Evolutionary conservation across 2,888 invertebrate genomes (phyloP), one percentile per base, ranked within the genome.

Genomic region (Xiphydria camelus): DNA sequence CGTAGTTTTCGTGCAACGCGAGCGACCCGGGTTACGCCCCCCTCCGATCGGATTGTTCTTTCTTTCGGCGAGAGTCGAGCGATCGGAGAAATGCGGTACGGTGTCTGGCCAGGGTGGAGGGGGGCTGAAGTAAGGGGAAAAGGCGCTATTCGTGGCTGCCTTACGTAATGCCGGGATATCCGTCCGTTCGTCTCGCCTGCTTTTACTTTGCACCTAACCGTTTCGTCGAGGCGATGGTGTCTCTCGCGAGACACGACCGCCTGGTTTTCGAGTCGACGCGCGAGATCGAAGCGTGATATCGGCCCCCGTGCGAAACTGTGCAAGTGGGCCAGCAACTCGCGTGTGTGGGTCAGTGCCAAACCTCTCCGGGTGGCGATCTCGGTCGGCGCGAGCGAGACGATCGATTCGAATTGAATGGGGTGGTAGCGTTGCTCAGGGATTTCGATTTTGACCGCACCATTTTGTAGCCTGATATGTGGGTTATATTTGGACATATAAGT

Each of bases 311-410:
- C n/a, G 23, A 23, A 23, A 23, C 23, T 23, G n/a, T 29, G 41
- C 51, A 70, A 71, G 69, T 70, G 65, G 71, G 68, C 64, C 68
- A 67, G 50, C 55, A 56, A 53, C 53, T n/a, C n/a, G n/a, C n/a
- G n/a, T 58, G 66, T 65, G 63, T 67, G 69, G 67, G 68, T 70
- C 70, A 68, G 65, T 70, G 65, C 64, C 69, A 66, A 70, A 69
- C 64, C 61, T 26, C 29, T 29, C 15, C 29, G 12, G 6, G 12
- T 2, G 12, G 12, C 29, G 14, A 29, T 29, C 29, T 29, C 29
- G 14, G 14, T 29, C 15, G 12, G 5, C 12, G 14, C 29, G 29
- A 29, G 10, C 14, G 26, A 14, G 1, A 10, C 10, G 26, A 26
- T 29, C 29, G 10, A 6, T 26, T 26, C 14, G 10, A 26, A 10